Evolutionary conservation across 2,113 vertebrate genomes (phyloP).

Genomic region (Tinamus guttatus): DNA sequence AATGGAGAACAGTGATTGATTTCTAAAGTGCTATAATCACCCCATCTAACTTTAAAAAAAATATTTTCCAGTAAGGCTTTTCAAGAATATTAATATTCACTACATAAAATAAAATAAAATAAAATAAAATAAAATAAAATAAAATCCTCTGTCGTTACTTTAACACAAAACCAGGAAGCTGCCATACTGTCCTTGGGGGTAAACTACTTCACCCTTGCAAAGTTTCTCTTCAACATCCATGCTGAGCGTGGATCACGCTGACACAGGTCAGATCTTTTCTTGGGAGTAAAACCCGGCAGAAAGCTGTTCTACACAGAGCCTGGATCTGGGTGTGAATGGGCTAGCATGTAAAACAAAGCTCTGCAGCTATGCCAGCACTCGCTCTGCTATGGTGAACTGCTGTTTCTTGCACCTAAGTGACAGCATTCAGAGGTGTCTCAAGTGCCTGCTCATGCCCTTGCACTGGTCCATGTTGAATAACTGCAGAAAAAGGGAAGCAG

Average conservation of each 20-base stretch:
- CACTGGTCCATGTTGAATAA: neutral
- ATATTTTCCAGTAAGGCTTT: slow-evolving; percentile 6
- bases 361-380: neutral
- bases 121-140: too few species aligned
- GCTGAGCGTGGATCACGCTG: neutral
- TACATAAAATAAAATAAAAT: neutral
- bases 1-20: slow-evolving; percentile 60
- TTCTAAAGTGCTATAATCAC: slow-evolving; percentile 63
- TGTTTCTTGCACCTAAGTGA: neutral
- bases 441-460: neutral
- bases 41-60: slow-evolving; percentile 25
- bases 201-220: neutral
- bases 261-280: neutral
- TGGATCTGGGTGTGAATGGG: neutral
- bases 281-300: neutral
- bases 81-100: slow-evolving; percentile 31
- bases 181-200: neutral
- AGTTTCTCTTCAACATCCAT: neutral
- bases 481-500: neutral
- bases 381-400: neutral
- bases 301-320: neutral
- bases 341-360: neutral
- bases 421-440: neutral
- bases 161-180: neutral
- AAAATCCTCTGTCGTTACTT: neutral